phyloP scores from a whole-genome alignment of 2,113 vertebrate species.

The Mormyrus lacerda region DNA sequence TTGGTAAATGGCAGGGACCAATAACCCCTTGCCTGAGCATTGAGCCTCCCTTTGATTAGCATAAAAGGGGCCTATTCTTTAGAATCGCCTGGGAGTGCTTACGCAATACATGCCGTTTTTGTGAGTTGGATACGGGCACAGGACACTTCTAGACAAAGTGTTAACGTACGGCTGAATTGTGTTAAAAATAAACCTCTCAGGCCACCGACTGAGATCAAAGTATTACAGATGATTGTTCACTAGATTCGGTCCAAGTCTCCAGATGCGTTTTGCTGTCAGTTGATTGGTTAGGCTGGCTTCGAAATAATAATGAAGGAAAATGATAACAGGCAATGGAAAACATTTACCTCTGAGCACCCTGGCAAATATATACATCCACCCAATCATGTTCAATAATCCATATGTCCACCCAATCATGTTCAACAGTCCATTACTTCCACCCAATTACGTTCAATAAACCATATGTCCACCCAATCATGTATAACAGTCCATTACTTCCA shows the following conservation, averaged over 20 bases:
- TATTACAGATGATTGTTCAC: neutral
- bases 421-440: neutral
- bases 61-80: constrained; percentile 29
- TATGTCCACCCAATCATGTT: neutral
- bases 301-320: neutral
- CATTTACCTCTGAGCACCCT: neutral
- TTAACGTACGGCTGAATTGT: neutral
- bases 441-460: no score
- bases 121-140: neutral
- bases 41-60: constrained; percentile 41
- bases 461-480: no score
- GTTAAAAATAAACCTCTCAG: neutral
- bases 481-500: no score
- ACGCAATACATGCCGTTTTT: neutral
- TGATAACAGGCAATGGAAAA: neutral
- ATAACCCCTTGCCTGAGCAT: constrained; percentile 44
- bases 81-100: neutral
- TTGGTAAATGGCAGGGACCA: constrained; percentile 54
- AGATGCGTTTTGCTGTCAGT: neutral
- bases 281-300: neutral
- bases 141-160: neutral
- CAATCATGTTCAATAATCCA: neutral
- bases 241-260: neutral
- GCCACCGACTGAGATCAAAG: neutral
- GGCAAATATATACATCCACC: neutral